Evolutionary conservation across 2,797 vertebrate species (phyloP).

Genomic region (Morus bassanus): DNA sequence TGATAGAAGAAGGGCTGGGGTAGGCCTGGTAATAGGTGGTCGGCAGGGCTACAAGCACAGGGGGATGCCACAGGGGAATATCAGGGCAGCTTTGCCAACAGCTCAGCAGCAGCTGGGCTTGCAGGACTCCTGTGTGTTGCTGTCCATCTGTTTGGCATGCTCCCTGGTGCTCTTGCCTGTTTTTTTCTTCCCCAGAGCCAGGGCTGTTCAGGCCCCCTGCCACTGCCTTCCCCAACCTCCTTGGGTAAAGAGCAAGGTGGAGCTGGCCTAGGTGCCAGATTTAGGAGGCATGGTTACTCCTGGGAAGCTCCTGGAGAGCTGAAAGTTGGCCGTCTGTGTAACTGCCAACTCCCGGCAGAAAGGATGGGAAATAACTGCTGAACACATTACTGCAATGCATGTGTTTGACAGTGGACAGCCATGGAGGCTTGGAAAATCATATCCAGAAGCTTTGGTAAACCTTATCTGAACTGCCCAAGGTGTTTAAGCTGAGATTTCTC

Average conservation of each 20-base stretch:
- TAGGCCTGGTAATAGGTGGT: neutral
- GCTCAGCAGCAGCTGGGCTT: neutral
- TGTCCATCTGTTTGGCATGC: rapidly evolving
- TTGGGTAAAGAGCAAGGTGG: neutral
- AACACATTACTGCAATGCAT: neutral
- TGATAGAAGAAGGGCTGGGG: neutral
- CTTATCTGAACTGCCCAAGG: neutral
- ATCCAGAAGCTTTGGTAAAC: neutral
- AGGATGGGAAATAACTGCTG: neutral
- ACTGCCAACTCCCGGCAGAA: neutral
- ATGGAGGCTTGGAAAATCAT: neutral
- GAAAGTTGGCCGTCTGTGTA: rapidly evolving
- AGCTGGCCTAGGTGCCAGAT: neutral
- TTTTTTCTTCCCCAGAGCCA: neutral
- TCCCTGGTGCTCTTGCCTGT: neutral
- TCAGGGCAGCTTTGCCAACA: neutral
- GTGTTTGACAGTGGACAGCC: neutral
- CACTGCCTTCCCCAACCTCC: neutral
- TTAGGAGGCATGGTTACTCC: neutral
- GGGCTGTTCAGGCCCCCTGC: neutral
- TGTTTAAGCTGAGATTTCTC: neutral
- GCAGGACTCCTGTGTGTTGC: rapidly evolving
- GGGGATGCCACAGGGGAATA: too few species aligned
- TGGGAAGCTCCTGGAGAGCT: neutral
- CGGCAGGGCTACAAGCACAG: neutral